Percentiles rank a stretch among this genome's conserved stretches.
Evolutionary conservation across 2,888 invertebrate species (phyloP).

Genomic region (Cataglyphis rosenhaueri): DNA sequence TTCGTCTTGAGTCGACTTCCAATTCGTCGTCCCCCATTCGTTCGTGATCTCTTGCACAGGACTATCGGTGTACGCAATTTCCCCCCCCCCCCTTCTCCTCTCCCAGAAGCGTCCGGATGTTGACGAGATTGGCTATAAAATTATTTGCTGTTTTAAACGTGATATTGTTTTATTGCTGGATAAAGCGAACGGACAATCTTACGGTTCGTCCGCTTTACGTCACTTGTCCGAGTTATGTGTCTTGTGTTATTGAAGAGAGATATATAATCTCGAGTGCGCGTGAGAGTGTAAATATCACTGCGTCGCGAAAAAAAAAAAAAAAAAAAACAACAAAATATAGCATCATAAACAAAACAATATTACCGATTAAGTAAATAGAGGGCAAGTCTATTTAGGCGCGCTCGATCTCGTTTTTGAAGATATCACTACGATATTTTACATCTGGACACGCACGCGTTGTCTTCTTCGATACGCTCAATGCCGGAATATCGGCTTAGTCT

Average conservation of each 20-base stretch:
- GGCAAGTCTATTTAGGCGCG: slow-evolving; percentile 1
- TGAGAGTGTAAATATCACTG: slow-evolving; percentile 27
- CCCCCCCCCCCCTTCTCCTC: slow-evolving; percentile 34
- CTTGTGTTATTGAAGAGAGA: slow-evolving; percentile 36
- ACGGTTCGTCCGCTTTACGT: slow-evolving; percentile 23
- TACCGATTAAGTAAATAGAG: slow-evolving; percentile 56
- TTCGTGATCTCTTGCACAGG: slow-evolving; percentile 53
- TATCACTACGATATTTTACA: not conserved
- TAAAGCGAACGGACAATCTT: slow-evolving; percentile 75
- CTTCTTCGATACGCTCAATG: slow-evolving; percentile 32
- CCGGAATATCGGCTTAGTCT: slow-evolving; percentile 29
- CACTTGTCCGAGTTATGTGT: slow-evolving; percentile 14
- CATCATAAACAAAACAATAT: slow-evolving; percentile 53
- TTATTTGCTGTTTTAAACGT: slow-evolving; percentile 81
- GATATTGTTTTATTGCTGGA: slow-evolving; percentile 81
- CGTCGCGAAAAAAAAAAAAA: slow-evolving; percentile 23
- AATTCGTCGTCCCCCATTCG: slow-evolving; percentile 63
- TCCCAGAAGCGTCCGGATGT: slow-evolving; percentile 67
- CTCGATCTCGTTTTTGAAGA: slow-evolving; percentile 23
- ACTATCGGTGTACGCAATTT: slow-evolving; percentile 49
- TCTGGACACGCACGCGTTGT: not conserved
- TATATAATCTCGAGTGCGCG: not conserved
- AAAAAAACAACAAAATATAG: slow-evolving; percentile 54
- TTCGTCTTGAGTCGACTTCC: slow-evolving; percentile 72
- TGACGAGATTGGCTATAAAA: slow-evolving; percentile 84